Evolutionary conservation across 2,888 invertebrate species (phyloP).

Genomic region (Choreutis nemorana): DNA sequence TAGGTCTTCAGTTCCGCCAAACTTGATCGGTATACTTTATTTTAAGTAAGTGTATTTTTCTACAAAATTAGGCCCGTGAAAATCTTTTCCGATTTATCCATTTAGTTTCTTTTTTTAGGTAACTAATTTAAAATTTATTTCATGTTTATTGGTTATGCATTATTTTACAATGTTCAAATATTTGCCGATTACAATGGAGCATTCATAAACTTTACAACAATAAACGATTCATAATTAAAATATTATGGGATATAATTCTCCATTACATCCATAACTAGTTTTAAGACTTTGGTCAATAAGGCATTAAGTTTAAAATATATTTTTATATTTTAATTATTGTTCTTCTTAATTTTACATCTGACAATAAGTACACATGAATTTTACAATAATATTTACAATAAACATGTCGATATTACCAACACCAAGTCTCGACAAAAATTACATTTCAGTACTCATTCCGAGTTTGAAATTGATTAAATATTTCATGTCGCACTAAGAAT

Average conservation of each 20-base stretch:
- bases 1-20: too few relatives aligned
- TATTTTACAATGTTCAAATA: slow-evolving; percentile 48
- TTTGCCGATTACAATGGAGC: slow-evolving; percentile 44
- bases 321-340: slow-evolving; percentile 61
- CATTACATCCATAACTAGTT: slow-evolving; percentile 59
- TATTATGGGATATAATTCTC: slow-evolving; percentile 40
- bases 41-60: too few relatives aligned
- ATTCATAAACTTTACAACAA: slow-evolving; percentile 59
- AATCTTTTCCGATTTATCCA: too few relatives aligned
- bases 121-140: slow-evolving; percentile 2
- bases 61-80: too few relatives aligned
- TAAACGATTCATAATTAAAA: slow-evolving; percentile 55
- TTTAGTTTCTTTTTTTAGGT: too few relatives aligned
- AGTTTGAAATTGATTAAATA: slow-evolving; percentile 45
- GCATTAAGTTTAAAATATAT: slow-evolving; percentile 65
- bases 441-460: slow-evolving; percentile 22
- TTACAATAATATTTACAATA: slow-evolving; percentile 54
- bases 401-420: slow-evolving; percentile 12
- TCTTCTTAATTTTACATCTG: slow-evolving; percentile 57
- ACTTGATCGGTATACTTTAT: too few relatives aligned
- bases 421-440: slow-evolving; percentile 14
- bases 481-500: slow-evolving; percentile 37
- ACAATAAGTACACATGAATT: slow-evolving; percentile 47
- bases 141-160: slow-evolving; percentile 10
- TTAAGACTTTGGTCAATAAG: slow-evolving; percentile 68